phyloP scores from a whole-genome alignment of 2,888 invertebrate species.

The Bombylius major region DNA sequence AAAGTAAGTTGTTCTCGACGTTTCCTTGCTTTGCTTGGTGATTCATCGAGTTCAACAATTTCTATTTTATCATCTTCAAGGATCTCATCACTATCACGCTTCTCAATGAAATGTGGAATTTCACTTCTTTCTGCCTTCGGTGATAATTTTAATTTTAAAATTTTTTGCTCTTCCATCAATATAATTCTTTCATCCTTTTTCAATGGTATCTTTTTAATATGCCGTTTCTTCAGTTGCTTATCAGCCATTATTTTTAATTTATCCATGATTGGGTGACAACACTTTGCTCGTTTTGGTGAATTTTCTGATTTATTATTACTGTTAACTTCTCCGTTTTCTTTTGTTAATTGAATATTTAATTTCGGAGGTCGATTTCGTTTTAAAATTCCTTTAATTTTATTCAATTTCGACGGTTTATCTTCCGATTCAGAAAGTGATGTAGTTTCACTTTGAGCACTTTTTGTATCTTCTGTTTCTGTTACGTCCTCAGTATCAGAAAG shows the following conservation, averaged over 20 bases:
- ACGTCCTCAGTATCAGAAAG: slow-evolving; percentile 28
- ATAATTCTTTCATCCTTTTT: slow-evolving; percentile 39
- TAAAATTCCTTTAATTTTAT: slow-evolving; percentile 40
- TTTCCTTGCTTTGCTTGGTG: slow-evolving; percentile 32
- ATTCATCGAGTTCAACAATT: slow-evolving; percentile 35
- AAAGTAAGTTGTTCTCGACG: slow-evolving; percentile 6
- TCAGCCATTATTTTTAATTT: slow-evolving; percentile 52
- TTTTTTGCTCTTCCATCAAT: slow-evolving; percentile 41
- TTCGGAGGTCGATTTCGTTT: slow-evolving; percentile 29
- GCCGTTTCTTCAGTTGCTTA: slow-evolving; percentile 43
- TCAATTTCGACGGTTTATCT: slow-evolving; percentile 25
- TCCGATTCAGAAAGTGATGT: slow-evolving; percentile 31
- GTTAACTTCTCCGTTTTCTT: not conserved
- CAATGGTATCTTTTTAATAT: slow-evolving; percentile 31
- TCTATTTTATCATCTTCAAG: slow-evolving; percentile 32
- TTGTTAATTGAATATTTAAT: not conserved
- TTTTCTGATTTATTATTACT: slow-evolving; percentile 16
- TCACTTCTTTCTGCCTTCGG: slow-evolving; percentile 44
- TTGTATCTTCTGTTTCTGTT: slow-evolving; percentile 19
- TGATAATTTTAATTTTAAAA: slow-evolving; percentile 46
- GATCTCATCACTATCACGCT: slow-evolving; percentile 36
- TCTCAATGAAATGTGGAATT: slow-evolving; percentile 36
- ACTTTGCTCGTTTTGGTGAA: slow-evolving; percentile 40
- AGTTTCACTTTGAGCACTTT: slow-evolving; percentile 26
- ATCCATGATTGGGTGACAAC: slow-evolving; percentile 49